These are phyloP conservation scores for Ailurus styani DNA, from an alignment of 2,113 vertebrate species.

Conservation along the genomic window DNA sequence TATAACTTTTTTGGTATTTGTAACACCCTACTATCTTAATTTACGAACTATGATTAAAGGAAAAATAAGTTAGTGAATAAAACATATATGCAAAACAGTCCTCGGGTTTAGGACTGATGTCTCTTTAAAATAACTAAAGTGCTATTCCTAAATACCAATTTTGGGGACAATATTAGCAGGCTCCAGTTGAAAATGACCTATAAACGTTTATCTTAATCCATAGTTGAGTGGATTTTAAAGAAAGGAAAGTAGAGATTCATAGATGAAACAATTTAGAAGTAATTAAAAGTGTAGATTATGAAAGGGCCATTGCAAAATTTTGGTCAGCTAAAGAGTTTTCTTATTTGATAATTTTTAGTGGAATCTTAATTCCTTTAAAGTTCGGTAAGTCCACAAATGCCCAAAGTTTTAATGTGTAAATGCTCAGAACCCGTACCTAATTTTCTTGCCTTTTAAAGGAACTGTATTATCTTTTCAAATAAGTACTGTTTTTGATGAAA, in stretches of 20 bases:
- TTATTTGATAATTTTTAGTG: neutral
- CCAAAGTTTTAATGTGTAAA: constrained; percentile 2
- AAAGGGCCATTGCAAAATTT: neutral
- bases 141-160: neutral
- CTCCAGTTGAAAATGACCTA: neutral
- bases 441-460: constrained; percentile 40
- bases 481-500: neutral
- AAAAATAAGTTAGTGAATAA: constrained; percentile 4
- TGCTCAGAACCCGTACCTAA: neutral
- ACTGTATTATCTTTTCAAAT: constrained; percentile 24
- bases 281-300: neutral
- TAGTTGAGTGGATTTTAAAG: neutral
- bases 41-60: constrained; percentile 24
- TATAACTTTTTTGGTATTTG: neutral
- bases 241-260: neutral
- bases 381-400: neutral
- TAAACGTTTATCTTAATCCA: constrained; percentile 35
- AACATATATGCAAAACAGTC: neutral
- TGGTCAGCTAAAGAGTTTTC: neutral
- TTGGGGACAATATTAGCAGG: neutral
- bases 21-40: neutral
- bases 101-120: neutral
- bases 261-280: constrained; percentile 3
- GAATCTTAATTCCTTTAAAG: constrained; percentile 19
- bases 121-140: constrained; percentile 37